Percentiles rank a stretch among this genome's conserved stretches.
phyloP scores from a whole-genome alignment of 2,888 invertebrate species.

The Habrosyne pyritoides region DNA sequence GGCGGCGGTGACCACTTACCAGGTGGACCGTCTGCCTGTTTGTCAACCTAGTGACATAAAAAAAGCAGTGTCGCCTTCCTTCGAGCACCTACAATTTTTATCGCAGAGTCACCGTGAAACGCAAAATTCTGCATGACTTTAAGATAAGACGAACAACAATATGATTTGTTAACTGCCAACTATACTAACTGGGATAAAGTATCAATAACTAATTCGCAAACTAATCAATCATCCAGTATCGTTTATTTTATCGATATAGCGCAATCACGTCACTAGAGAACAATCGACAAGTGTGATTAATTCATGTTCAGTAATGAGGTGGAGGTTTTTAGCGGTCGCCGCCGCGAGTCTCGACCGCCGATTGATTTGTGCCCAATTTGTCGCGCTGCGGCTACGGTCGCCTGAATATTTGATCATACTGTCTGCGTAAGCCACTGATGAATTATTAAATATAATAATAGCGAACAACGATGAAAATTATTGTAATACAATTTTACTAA shows the following conservation, averaged over 20 bases:
- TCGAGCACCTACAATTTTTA: too few relatives aligned
- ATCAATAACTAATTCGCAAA: neutral
- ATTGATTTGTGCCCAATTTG: slow-evolving; percentile 75
- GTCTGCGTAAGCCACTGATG: slow-evolving; percentile 43
- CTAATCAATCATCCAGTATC: slow-evolving; percentile 22
- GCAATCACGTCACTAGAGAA: slow-evolving; percentile 39
- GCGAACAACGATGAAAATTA: neutral
- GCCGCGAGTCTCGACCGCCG: slow-evolving; percentile 40
- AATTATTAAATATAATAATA: slow-evolving; percentile 40
- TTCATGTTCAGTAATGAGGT: slow-evolving; percentile 77
- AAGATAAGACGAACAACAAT: too few relatives aligned
- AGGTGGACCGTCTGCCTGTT: too few relatives aligned
- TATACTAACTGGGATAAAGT: too few relatives aligned
- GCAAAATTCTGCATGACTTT: too few relatives aligned
- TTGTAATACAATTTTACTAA: neutral
- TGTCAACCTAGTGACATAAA: too few relatives aligned
- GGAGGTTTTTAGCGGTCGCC: slow-evolving; percentile 64
- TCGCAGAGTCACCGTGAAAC: too few relatives aligned
- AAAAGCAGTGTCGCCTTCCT: too few relatives aligned
- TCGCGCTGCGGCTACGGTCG: slow-evolving; percentile 63
- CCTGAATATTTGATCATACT: slow-evolving; percentile 59
- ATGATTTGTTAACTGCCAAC: too few relatives aligned
- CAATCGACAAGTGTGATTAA: slow-evolving; percentile 75
- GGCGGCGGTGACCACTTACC: too few relatives aligned
- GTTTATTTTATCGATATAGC: slow-evolving; percentile 13